Evolutionary conservation across 2,797 vertebrate genomes (phyloP).

Genomic region (Peromyscus aztecus): DNA sequence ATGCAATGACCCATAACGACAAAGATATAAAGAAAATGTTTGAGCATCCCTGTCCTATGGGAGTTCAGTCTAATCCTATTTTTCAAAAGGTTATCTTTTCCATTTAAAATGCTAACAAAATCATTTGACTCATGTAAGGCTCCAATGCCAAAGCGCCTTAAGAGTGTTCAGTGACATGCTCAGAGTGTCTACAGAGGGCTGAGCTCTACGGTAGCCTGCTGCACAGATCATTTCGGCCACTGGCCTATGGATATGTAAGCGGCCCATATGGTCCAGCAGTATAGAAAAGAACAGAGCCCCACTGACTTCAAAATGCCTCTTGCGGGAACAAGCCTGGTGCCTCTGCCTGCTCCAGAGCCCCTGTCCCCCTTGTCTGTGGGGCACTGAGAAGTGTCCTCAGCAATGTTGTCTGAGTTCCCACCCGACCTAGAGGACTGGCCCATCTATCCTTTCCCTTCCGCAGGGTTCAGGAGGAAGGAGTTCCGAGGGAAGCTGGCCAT

Average conservation of each 20-base stretch:
- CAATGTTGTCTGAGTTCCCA: background rate
- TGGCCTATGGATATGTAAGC: background rate
- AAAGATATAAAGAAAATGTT: background rate
- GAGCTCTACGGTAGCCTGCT: background rate
- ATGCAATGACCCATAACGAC: rapidly evolving
- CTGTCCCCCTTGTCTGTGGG: background rate
- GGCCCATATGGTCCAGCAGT: background rate
- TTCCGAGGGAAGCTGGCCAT: slow-evolving; percentile 98
- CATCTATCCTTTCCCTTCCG: slow-evolving; percentile 21
- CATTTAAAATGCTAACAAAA: slow-evolving; percentile 9
- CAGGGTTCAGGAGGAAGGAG: slow-evolving; percentile 98
- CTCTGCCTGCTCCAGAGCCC: background rate
- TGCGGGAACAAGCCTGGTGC: background rate
- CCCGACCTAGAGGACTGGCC: slow-evolving; percentile 11
- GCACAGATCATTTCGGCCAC: background rate
- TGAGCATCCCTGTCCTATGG: background rate
- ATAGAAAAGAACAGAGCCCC: background rate
- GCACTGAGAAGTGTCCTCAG: background rate
- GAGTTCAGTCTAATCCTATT: background rate
- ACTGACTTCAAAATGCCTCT: background rate
- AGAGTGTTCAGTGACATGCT: background rate
- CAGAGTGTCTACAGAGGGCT: background rate
- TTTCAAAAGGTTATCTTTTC: background rate
- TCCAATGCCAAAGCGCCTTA: background rate
- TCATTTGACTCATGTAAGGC: background rate